These are phyloP conservation scores for Parapsyche elsis DNA, from an alignment of 1,140 invertebrate species.

Conservation along the genomic window DNA sequence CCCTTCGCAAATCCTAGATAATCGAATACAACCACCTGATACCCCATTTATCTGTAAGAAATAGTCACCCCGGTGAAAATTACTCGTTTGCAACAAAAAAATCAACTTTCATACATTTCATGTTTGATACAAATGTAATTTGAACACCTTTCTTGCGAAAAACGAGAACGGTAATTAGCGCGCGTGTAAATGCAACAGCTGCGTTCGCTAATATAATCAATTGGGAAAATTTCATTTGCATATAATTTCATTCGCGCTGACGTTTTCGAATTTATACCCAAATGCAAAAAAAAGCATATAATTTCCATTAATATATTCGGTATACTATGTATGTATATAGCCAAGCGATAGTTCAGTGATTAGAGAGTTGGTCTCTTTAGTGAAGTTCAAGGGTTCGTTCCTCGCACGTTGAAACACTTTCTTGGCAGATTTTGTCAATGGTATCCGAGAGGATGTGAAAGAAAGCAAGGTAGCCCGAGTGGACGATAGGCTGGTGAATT, in stretches of 20 bases:
- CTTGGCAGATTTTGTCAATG: too few relatives aligned
- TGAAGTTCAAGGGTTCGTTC: too few relatives aligned
- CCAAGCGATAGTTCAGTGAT: too few relatives aligned
- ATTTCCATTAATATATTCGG: too few relatives aligned
- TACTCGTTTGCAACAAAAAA: neutral
- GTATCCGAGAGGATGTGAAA: too few relatives aligned
- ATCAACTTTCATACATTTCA: neutral
- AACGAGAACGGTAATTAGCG: neutral
- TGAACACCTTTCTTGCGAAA: neutral
- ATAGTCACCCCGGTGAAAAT: neutral
- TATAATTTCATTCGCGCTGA: neutral
- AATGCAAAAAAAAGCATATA: too few relatives aligned
- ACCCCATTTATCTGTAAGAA: neutral
- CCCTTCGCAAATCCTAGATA: conserved; percentile 18
- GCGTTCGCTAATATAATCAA: neutral
- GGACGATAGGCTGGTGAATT: too few relatives aligned
- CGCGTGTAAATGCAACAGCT: neutral
- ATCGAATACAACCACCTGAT: conserved; percentile 22
- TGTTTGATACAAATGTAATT: neutral
- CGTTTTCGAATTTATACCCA: neutral
- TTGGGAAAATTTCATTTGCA: conserved; percentile 4
- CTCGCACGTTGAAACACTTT: too few relatives aligned
- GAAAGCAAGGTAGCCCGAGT: too few relatives aligned
- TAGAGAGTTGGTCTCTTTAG: too few relatives aligned
- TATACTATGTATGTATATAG: too few relatives aligned